Base-by-base conservation (phyloP, 2,113 vertebrate species). In the Meriones unguiculatus region DNA sequence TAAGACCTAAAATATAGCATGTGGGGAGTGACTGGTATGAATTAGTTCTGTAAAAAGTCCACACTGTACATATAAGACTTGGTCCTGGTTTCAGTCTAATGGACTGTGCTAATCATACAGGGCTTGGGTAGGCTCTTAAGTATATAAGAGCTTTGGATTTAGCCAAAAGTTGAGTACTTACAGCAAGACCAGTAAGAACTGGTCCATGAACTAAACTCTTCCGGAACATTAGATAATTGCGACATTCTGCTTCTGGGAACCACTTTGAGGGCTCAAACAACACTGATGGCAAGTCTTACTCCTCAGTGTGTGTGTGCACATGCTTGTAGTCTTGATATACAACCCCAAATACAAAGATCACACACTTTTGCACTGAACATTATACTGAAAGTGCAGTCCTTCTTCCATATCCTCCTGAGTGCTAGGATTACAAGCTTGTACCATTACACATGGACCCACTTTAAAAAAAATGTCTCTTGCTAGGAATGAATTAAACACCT, bases 121-220 rank as follows among this genome's bases (percentile, higher is more conserved):
- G 62, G 84, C 22, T 46, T 59, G 76, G 76, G 75, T 84, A 28
- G n/a, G 64, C 62, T 93, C 30, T 57, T 90, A 90, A 85, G 65
- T 75, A 28, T 59, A 0, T 84, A 70, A 87, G 62, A 64, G 30
- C 64, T 22, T 70, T 38, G n/a, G 69, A 90, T 70, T 95, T 84
- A 85, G 64, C n/a, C 54, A 85, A 30, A 87, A 86, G n/a, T 67
- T 85, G 32, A 78, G 24, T 69, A 35, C 59, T 46, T 41, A 67
- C 54, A 94, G 69, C 32, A 97, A 80, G 65, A 91, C 52, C 82
- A 32, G 11, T 41, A 80, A 70, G 57, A 92, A 54, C 54, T 54
- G 30, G 10, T 30, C 46, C 76, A 14, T 0, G 0, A 95, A 84
- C 88, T 28, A 59, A 92, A 52, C 11, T 85, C 41, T 88, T 70